Evolutionary conservation across 2,113 vertebrate genomes (phyloP).

Genomic region (Sebastes schlegelii): DNA sequence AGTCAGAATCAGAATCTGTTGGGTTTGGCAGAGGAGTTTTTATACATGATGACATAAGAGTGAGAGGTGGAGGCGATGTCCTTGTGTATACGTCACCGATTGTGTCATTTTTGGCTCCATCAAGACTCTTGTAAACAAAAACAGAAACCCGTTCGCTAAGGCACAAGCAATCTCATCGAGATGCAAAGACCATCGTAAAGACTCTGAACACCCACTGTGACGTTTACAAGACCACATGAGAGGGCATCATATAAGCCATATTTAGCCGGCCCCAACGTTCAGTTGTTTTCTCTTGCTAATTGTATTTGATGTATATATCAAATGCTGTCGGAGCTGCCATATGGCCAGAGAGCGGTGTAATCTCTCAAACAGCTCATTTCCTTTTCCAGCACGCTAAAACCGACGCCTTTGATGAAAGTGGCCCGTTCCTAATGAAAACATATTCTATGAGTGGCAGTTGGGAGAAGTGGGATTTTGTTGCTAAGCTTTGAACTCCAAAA

Average conservation of each 20-base stretch:
- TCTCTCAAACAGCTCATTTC: constrained; percentile 80
- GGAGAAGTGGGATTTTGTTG: constrained; percentile 79
- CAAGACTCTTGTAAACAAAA: constrained; percentile 44
- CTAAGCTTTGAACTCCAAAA: constrained; percentile 84
- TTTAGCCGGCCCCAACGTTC: constrained; percentile 32
- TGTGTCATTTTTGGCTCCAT: constrained; percentile 44
- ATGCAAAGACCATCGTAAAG: constrained; percentile 43
- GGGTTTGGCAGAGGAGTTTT: constrained; percentile 13
- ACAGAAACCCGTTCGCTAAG: constrained; percentile 14
- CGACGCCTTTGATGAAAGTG: constrained; percentile 77
- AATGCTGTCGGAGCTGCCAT: constrained; percentile 49
- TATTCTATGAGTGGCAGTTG: constrained; percentile 78
- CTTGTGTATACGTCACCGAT: constrained; percentile 21
- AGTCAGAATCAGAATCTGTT: neutral
- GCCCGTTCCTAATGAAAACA: constrained; percentile 78
- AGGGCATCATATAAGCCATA: constrained; percentile 20
- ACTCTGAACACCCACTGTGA: constrained; percentile 46
- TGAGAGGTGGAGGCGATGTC: constrained; percentile 11
- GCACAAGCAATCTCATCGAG: constrained; percentile 12
- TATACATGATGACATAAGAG: constrained; percentile 14
- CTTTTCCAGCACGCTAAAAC: constrained; percentile 74
- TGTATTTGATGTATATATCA: constrained; percentile 58
- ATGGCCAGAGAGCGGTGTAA: constrained; percentile 67
- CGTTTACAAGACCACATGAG: constrained; percentile 49
- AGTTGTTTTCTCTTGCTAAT: constrained; percentile 57